Evolutionary conservation across 2,797 vertebrate genomes (phyloP).

Genomic region (Syngnathus rostellatus): DNA sequence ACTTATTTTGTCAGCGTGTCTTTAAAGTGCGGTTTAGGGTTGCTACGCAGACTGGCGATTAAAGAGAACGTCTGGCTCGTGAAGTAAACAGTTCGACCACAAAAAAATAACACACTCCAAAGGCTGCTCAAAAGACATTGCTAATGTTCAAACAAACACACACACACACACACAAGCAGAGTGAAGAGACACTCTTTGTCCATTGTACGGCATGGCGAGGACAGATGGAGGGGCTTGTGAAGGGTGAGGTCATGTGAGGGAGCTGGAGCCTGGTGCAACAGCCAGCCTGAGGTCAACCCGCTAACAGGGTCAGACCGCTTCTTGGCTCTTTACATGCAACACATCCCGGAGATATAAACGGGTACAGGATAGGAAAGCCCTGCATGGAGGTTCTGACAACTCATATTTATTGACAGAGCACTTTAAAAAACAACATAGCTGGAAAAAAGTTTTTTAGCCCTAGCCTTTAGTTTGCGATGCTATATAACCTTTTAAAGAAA

Average conservation of each 20-base stretch:
- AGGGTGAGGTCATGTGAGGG: conserved; percentile 62
- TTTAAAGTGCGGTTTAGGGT: conserved; percentile 16
- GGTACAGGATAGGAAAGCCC: neutral
- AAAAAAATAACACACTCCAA: conserved; percentile 14
- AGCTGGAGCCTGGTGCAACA: conserved; percentile 55
- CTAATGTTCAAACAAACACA: conserved; percentile 24
- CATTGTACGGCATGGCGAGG: conserved; percentile 44
- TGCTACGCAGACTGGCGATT: conserved; percentile 31
- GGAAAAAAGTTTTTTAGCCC: too few species aligned
- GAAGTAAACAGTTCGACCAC: conserved; percentile 10
- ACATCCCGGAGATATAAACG: neutral
- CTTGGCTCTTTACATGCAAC: neutral
- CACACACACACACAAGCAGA: conserved; percentile 11
- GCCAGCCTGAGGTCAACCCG: conserved; percentile 36
- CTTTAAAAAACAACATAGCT: too few species aligned
- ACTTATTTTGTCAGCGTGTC: conserved; percentile 29
- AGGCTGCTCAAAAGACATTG: conserved; percentile 10
- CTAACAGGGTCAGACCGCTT: conserved; percentile 3
- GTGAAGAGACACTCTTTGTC: conserved; percentile 39
- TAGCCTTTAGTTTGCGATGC: too few species aligned
- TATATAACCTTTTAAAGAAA: too few species aligned
- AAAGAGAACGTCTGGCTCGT: conserved; percentile 17
- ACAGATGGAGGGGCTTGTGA: conserved; percentile 36
- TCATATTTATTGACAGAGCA: too few species aligned
- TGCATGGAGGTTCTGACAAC: neutral